phyloP scores from a whole-genome alignment of 1,140 invertebrate species.

The Pomacea maculata region DNA sequence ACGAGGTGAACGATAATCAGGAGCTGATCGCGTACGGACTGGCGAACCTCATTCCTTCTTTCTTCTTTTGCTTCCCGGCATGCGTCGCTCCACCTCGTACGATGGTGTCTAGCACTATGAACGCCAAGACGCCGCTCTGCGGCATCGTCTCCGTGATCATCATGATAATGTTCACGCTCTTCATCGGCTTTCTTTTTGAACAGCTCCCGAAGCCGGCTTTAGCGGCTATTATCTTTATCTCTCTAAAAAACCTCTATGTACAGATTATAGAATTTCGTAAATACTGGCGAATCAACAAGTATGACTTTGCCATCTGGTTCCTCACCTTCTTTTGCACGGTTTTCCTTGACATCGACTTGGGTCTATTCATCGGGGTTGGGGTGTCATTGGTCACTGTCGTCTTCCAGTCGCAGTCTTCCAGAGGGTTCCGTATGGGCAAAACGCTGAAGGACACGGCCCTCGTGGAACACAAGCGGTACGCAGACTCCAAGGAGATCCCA shows the following conservation, averaged over 20 bases:
- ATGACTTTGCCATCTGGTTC: constrained; percentile 62
- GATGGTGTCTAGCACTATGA: constrained; percentile 68
- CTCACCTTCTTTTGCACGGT: constrained; percentile 56
- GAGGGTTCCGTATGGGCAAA: constrained; percentile 50
- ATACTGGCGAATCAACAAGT: constrained; percentile 60
- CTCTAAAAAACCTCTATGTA: constrained; percentile 55
- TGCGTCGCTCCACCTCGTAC: constrained; percentile 86
- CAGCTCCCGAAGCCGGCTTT: constrained; percentile 65
- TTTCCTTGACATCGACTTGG: constrained; percentile 59
- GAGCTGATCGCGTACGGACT: constrained; percentile 70
- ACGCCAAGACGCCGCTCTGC: constrained; percentile 49
- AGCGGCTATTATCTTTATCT: constrained; percentile 59
- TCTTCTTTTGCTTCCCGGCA: constrained; percentile 69
- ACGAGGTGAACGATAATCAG: constrained; percentile 66
- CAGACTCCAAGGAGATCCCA: constrained; percentile 39
- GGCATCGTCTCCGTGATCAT: constrained; percentile 64
- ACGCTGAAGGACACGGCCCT: constrained; percentile 25
- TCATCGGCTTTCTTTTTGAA: constrained; percentile 64
- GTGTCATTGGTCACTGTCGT: constrained; percentile 58
- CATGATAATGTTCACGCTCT: constrained; percentile 67
- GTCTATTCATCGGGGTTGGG: constrained; percentile 57
- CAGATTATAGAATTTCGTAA: constrained; percentile 55
- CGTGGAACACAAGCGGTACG: constrained; percentile 36
- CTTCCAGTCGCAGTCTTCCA: constrained; percentile 58
- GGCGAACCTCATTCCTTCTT: constrained; percentile 65